Evolutionary conservation across 2,797 vertebrate genomes (phyloP).

Genomic region (Tokudaia muenninki): DNA sequence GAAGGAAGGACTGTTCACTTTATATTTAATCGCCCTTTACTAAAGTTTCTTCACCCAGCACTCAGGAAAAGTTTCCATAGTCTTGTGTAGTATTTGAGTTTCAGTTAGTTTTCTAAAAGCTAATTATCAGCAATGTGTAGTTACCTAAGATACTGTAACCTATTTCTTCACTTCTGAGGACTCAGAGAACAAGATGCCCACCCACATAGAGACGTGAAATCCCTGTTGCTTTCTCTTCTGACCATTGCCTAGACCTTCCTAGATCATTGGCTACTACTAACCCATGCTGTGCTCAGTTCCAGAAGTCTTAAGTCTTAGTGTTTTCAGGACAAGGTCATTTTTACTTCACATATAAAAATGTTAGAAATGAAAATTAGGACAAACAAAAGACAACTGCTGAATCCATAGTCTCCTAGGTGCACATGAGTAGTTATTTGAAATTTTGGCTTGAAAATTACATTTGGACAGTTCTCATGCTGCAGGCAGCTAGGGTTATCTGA

Average conservation of each 20-base stretch:
- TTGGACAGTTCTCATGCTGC: neutral
- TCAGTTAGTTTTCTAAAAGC: conserved; percentile 24
- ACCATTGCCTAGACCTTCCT: neutral
- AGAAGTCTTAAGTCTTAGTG: neutral
- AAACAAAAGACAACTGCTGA: conserved; percentile 1
- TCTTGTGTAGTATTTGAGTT: neutral
- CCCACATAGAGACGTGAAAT: neutral
- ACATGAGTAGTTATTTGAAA: conserved; percentile 10
- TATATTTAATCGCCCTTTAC: conserved; percentile 20
- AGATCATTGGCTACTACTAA: conserved; percentile 13
- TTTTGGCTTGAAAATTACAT: conserved; percentile 47
- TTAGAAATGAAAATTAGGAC: conserved; percentile 50
- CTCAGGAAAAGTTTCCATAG: conserved; percentile 22
- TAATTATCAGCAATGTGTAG: neutral
- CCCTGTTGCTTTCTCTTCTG: neutral
- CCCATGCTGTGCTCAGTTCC: neutral
- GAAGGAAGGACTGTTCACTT: neutral
- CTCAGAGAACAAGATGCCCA: neutral
- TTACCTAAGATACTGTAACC: neutral
- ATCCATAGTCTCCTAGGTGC: neutral
- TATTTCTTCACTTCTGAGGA: neutral
- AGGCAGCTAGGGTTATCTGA: conserved; percentile 12
- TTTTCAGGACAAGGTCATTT: neutral
- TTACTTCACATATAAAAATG: conserved; percentile 40
- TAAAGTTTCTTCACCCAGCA: neutral